Percentiles rank a stretch among this genome's conserved stretches.
Conservation (phyloP, 2,797 vertebrate genomes). For the Apogon talboti region DNA sequence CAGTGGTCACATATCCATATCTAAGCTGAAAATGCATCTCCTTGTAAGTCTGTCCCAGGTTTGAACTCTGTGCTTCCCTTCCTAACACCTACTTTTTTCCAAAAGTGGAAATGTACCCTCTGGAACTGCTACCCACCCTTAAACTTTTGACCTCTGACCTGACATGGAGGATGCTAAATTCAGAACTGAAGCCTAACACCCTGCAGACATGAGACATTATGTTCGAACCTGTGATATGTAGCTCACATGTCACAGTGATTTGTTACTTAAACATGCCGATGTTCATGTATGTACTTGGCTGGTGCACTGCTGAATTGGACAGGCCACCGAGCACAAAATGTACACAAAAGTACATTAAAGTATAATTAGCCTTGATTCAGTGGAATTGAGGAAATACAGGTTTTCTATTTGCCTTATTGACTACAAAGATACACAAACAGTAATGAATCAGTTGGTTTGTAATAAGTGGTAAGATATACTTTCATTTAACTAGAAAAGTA, state of each 20-base stretch:
- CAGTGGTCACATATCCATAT: slow-evolving; percentile 19
- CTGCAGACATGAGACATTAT: slow-evolving; percentile 15
- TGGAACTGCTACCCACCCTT: slow-evolving; percentile 47
- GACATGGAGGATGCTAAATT: slow-evolving; percentile 56
- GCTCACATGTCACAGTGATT: slow-evolving; percentile 54
- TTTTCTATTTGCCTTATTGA: too few relatives aligned
- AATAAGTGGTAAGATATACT: too few relatives aligned
- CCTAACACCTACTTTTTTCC: slow-evolving; percentile 55
- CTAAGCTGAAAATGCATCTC: slow-evolving; percentile 47
- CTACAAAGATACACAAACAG: too few relatives aligned
- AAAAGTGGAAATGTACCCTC: slow-evolving; percentile 63
- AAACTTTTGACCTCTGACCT: slow-evolving; percentile 51
- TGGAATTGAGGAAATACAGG: too few relatives aligned
- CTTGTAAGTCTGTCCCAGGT: slow-evolving; percentile 37
- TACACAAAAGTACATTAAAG: too few relatives aligned
- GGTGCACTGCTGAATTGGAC: too few relatives aligned
- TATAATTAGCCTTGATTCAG: too few relatives aligned
- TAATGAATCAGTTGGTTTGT: too few relatives aligned
- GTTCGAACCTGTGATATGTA: slow-evolving; percentile 33
- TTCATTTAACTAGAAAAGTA: too few relatives aligned
- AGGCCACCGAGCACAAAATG: too few relatives aligned
- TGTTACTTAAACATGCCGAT: slow-evolving; percentile 38
- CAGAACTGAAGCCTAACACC: slow-evolving; percentile 50
- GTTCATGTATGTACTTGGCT: too few relatives aligned
- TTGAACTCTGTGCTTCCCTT: slow-evolving; percentile 26